Evolutionary conservation across 2,113 vertebrate species (phyloP), one percentile per base, ranked within the genome.

Genomic region (Ariopsis seemanni): DNA sequence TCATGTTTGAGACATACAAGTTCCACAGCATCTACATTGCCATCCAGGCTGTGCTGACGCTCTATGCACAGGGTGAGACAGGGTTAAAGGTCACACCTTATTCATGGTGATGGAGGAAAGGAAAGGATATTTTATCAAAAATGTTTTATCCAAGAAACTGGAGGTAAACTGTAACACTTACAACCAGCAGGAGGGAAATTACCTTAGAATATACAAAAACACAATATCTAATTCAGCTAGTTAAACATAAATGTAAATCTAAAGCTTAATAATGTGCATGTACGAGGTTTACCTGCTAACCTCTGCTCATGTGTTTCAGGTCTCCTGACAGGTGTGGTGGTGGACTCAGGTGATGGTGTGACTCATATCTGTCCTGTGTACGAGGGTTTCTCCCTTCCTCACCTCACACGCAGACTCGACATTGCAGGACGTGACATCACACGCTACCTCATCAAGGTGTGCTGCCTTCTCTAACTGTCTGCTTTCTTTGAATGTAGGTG

Each of bases 321-420:
- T 90, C 94, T 99, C 90, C 92, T 99, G 90, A 99, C 98, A 0
- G 98, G 98, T 58, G 97, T 99, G 55, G 98, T 99, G 0, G 96
- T 99, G 30, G 98, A 99, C 92, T 99, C 98, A 2, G 98, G 98
- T 80, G 98, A 99, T 63, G 98, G 98, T 0, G 98, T 99, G 62
- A 99, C 98, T 85, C 98, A 99, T 80, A 98, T 99, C 90, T 99
- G 98, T 90, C 98, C 98, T 0, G 98, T 99, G 7, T 99, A 99
- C 53, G 98, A 99, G 94, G 98, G 98, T 11, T 99, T 96, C 89
- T 98, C 98, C 86, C 95, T 99, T 84, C 98, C 98, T 82, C 98
- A 99, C 87, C 97, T 99, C 88, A 99, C 98, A 0, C 97, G 98
- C 88, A 94, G 98, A 92, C 94, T 99, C 89, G 98, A 99, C 91